Base-by-base conservation (phyloP, 2,797 vertebrate species). In the Intellagama lesueurii region DNA sequence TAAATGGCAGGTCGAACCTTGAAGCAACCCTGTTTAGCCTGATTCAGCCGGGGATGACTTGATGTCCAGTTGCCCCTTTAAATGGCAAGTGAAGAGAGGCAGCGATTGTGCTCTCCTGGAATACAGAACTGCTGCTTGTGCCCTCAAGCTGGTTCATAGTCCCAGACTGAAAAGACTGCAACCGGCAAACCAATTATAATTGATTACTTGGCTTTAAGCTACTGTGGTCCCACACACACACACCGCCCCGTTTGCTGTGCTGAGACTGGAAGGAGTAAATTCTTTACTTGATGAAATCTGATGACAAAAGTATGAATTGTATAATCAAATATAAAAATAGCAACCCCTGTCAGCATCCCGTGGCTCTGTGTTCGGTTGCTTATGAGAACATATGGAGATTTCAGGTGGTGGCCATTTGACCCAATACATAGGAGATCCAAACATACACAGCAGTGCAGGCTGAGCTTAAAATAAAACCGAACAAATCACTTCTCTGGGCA, bases 381-480 rank as follows among this genome's bases (percentile, higher is more conserved):
- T 64, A 73, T 49, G 2, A 30, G 85, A 91, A 49, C 44, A 32
- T 11, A 82, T 79, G 76, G 85, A 28, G 44, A 28, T n/a, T 80
- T 87, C 76, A 80, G 85, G 69, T n/a, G 88, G 89, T 56, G 44
- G 85, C 35, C 6, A 26, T 88, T 77, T 79, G 68, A 73, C 83
- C 81, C 68, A 90, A 70, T 56, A 69, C 12, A 87, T 52, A 89
- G 7, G 73, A 86, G 92, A 88, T n/a, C 47, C 32, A 80, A 82
- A 89, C 1, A 90, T 69, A 66, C 86, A 24, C 40, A 84, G 69
- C 1, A 26, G 73, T 14, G 66, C 81, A 91, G 32, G 47, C 66
- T 87, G 56, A 83, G 44, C 52, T 73, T 89, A 90, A 92, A 94
- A 89, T 91, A 64, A 91, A 90, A 73, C 2, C 26, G n/a, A 44